Conservation (phyloP, 2,113 vertebrate species). For the Sylvietta virens region DNA sequence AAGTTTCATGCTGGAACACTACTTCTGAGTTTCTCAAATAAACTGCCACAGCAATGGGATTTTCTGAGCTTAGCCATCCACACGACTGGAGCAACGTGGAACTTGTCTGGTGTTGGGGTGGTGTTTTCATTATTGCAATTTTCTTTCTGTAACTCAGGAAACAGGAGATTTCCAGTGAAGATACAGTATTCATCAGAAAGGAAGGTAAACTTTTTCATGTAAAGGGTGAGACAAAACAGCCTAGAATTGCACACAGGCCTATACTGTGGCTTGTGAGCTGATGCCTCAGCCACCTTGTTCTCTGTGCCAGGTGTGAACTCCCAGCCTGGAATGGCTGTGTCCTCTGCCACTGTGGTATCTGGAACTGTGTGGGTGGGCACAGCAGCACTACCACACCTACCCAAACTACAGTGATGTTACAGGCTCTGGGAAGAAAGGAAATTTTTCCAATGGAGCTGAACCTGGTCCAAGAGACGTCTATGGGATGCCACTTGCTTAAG, state of each 20-base stretch:
- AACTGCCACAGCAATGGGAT: neutral
- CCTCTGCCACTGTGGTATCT: neutral
- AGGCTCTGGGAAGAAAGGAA: neutral
- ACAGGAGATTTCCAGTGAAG: neutral
- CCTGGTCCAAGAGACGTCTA: neutral
- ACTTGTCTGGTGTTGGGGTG: neutral
- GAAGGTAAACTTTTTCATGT: neutral
- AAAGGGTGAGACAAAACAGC: neutral
- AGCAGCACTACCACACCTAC: neutral
- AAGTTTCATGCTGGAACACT: neutral
- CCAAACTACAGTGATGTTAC: fast-evolving
- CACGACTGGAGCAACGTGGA: fast-evolving
- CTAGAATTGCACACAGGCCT: neutral
- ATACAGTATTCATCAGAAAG: fast-evolving
- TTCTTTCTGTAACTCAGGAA: neutral
- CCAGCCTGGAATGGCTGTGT: neutral
- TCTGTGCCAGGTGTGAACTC: neutral
- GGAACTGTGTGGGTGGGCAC: neutral
- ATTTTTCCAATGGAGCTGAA: neutral
- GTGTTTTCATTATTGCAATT: neutral
- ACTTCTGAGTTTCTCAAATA: neutral
- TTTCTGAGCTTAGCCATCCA: neutral
- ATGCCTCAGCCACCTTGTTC: neutral
- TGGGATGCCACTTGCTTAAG: too few relatives aligned
- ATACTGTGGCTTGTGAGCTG: neutral